phyloP scores from a whole-genome alignment of 1,140 invertebrate genomes.

The Dysdera silvatica region DNA sequence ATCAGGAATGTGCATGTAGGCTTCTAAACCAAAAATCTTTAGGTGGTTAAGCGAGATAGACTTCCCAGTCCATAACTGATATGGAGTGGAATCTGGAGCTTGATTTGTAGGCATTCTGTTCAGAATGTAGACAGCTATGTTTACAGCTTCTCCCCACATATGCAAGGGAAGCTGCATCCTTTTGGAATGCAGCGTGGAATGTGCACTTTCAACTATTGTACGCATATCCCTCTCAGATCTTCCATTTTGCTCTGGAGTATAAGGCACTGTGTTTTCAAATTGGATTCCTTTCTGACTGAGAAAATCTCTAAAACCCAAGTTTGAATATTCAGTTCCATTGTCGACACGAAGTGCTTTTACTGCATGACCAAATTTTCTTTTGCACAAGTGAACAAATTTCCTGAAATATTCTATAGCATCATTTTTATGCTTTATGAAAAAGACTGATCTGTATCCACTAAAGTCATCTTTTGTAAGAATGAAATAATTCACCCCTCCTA shows the following conservation, averaged over 20 bases:
- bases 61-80: background rate
- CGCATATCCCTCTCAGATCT: constrained; percentile 8
- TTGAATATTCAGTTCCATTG: constrained; percentile 45
- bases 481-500: constrained; percentile 39
- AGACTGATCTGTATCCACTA: constrained; percentile 39
- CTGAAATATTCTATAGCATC: constrained; percentile 32
- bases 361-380: constrained; percentile 35
- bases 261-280: constrained; percentile 3
- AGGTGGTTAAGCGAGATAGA: background rate
- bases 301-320: constrained; percentile 15
- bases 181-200: constrained; percentile 11
- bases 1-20: constrained; percentile 12
- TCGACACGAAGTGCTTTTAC: constrained; percentile 41
- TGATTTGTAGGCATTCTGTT: background rate
- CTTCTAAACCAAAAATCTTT: background rate
- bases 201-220: constrained; percentile 17
- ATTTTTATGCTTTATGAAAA: constrained; percentile 44
- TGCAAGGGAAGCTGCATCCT: background rate
- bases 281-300: constrained; percentile 8
- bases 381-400: constrained; percentile 7
- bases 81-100: background rate
- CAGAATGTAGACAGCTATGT: constrained; percentile 3
- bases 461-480: constrained; percentile 43
- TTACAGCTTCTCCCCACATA: constrained; percentile 19
- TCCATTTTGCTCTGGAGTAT: constrained; percentile 17